These are phyloP conservation scores for Pampus argenteus DNA, from an alignment of 2,797 vertebrate species.

Conservation along the genomic window DNA sequence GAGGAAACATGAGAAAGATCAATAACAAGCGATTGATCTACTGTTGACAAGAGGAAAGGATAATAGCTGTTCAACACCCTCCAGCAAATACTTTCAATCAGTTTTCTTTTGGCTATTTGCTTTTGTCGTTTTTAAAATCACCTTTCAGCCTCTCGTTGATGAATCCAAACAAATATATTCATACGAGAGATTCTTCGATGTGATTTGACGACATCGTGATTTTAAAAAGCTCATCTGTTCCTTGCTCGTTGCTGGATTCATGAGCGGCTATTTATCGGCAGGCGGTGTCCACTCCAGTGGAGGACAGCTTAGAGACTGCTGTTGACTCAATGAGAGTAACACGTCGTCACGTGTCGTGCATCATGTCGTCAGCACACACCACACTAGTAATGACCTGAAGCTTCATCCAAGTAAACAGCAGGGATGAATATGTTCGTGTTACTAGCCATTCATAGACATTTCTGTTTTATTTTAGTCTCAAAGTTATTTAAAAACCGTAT, in stretches of 20 bases:
- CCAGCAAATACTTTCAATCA: neutral
- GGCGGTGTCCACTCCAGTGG: constrained; percentile 21
- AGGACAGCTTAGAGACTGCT: constrained; percentile 20
- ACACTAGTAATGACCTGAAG: neutral
- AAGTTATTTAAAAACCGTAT: neutral
- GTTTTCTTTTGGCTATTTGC: neutral
- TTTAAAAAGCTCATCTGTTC: neutral
- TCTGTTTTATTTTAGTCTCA: neutral
- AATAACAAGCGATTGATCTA: constrained; percentile 5
- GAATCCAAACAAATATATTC: neutral
- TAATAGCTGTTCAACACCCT: neutral
- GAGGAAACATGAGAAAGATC: constrained; percentile 10
- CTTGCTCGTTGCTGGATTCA: constrained; percentile 5
- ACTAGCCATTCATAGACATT: neutral
- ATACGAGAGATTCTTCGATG: neutral
- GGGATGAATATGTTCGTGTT: neutral
- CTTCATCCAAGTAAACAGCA: constrained; percentile 13
- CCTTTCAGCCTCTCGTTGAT: neutral
- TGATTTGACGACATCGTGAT: neutral
- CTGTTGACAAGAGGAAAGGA: constrained; percentile 4
- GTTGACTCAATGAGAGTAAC: constrained; percentile 49
- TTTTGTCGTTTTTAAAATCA: neutral
- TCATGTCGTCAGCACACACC: constrained; percentile 11
- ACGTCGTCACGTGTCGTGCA: constrained; percentile 19
- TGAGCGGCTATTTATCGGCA: constrained; percentile 21